phyloP scores from a whole-genome alignment of 92 coral and sea anemone genomes.

The Plumapathes pennacea region DNA sequence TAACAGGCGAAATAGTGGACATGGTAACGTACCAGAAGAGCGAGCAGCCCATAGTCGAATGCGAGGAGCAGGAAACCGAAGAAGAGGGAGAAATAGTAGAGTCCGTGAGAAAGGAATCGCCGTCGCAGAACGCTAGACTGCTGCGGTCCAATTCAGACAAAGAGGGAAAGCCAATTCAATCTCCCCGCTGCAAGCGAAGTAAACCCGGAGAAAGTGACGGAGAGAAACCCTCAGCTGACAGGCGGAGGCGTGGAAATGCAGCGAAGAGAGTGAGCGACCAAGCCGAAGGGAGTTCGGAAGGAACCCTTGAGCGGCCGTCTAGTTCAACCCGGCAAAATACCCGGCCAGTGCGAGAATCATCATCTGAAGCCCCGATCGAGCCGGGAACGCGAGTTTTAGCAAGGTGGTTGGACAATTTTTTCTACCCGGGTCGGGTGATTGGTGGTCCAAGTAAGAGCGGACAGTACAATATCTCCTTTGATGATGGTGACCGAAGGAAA shows the following conservation, averaged over 20 bases:
- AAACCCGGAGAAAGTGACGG: not conserved
- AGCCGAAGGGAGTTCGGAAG: not conserved
- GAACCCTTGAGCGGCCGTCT: conserved; percentile 6
- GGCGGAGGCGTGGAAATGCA: not conserved
- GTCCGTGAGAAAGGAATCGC: conserved; percentile 2
- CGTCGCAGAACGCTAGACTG: conserved; percentile 15
- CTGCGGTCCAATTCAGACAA: conserved; percentile 1
- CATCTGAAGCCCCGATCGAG: conserved; percentile 19
- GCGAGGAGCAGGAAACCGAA: conserved; percentile 30
- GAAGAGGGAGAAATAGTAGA: conserved; percentile 25
- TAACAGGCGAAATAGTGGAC: conserved; percentile 39
- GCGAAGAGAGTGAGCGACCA: not conserved
- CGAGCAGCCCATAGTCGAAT: conserved; percentile 32
- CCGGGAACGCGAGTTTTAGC: conserved; percentile 86
- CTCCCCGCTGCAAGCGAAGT: conserved; percentile 18
- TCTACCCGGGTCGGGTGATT: conserved; percentile 76
- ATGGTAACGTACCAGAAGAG: conserved; percentile 42
- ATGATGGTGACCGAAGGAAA: conserved; percentile 86
- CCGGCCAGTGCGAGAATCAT: conserved; percentile 18
- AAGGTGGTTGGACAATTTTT: conserved; percentile 81
- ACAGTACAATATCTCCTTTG: conserved; percentile 60
- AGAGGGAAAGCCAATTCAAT: conserved; percentile 8
- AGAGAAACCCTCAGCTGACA: not conserved
- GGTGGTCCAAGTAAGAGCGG: conserved; percentile 53
- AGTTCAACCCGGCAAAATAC: conserved; percentile 26